Percentiles rank a stretch among this genome's conserved stretches.
phyloP scores from a whole-genome alignment of 2,797 vertebrate species.

The Hydrolagus colliei region DNA sequence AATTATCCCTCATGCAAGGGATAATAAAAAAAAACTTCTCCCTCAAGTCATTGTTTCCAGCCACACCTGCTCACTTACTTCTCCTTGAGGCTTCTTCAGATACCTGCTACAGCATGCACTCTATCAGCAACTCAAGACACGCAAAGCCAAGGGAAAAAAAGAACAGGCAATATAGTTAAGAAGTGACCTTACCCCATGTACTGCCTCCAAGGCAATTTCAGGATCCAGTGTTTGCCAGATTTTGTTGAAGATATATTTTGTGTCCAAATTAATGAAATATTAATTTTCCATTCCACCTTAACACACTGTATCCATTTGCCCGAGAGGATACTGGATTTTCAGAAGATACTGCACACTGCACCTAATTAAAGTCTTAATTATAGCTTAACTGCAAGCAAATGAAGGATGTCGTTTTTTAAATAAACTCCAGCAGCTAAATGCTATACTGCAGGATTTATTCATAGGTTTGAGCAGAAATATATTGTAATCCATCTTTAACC shows the following conservation, averaged over 20 bases:
- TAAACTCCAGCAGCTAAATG: background rate
- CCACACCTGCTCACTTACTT: conserved; percentile 48
- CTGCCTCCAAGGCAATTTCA: conserved; percentile 8
- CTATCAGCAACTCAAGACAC: conserved; percentile 37
- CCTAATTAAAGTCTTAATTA: conserved; percentile 4
- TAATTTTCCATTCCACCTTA: background rate
- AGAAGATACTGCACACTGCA: background rate
- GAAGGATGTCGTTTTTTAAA: background rate
- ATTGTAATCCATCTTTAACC: background rate
- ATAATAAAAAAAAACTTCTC: conserved; percentile 36
- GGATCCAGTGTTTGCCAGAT: conserved; percentile 11
- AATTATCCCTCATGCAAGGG: background rate
- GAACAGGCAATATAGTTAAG: conserved; percentile 16
- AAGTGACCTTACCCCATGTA: conserved; percentile 17
- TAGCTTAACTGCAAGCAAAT: conserved; percentile 7
- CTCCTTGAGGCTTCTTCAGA: conserved; percentile 35
- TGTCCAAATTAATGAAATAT: background rate
- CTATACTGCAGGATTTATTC: background rate
- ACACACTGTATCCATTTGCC: background rate
- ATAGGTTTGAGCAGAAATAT: background rate
- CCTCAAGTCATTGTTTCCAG: conserved; percentile 36
- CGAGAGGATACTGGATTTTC: background rate
- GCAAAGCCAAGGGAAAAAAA: conserved; percentile 34
- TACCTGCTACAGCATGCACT: conserved; percentile 37
- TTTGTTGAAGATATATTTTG: background rate